Conservation (phyloP, 2,113 vertebrate species). For the Erythrocercus mccallii region DNA sequence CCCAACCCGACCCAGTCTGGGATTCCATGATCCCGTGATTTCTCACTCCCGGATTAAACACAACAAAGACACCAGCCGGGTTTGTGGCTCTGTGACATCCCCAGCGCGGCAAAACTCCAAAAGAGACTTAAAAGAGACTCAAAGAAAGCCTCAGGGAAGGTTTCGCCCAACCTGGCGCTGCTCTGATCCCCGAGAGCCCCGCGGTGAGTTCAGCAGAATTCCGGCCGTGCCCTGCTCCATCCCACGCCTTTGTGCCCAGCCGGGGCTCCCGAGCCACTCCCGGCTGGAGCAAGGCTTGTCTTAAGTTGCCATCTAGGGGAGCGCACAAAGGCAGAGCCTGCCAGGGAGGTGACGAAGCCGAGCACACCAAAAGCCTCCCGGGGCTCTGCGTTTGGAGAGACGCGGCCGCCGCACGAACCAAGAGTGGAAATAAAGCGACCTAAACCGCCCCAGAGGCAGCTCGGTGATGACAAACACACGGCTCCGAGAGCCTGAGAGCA, state of each 20-base stretch:
- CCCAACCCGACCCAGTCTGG: background rate
- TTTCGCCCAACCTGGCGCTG: background rate
- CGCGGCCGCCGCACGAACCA: background rate
- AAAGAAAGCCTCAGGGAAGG: background rate
- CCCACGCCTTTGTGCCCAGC: background rate
- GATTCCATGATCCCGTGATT: background rate
- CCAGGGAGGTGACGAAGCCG: background rate
- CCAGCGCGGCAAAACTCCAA: background rate
- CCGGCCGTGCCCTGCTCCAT: background rate
- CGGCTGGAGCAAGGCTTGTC: background rate
- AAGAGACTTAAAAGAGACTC: background rate
- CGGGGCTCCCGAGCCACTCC: background rate
- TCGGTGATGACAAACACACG: background rate
- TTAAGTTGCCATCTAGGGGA: slow-evolving; percentile 57
- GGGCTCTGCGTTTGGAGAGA: background rate
- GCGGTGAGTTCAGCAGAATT: background rate
- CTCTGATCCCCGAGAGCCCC: background rate
- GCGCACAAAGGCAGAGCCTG: background rate
- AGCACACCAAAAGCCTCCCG: background rate
- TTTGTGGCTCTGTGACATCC: background rate
- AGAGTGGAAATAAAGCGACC: background rate
- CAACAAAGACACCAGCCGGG: background rate
- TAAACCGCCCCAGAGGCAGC: background rate
- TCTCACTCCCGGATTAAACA: background rate
- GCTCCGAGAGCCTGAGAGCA: background rate